Evolutionary conservation across 2,113 vertebrate species (phyloP).

Genomic region (Nicator chloris): DNA sequence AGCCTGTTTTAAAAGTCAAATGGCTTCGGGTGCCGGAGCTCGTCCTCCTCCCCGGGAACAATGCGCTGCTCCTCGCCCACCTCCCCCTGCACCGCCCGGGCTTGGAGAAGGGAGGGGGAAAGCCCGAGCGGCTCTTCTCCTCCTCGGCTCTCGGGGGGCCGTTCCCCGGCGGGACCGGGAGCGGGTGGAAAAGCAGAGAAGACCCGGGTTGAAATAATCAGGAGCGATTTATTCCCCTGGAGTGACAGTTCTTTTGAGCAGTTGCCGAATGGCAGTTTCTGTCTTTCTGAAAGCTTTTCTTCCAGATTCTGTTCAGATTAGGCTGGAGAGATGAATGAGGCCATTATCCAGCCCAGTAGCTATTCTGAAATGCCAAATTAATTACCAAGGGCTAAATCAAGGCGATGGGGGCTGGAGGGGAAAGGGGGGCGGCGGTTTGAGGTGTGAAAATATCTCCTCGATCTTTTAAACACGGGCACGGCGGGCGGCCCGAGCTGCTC

Average conservation of each 20-base stretch:
- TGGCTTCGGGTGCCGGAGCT: background rate
- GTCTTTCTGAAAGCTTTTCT: constrained; percentile 84
- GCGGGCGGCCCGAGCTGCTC: background rate
- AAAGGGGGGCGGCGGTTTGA: background rate
- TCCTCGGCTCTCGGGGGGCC: constrained; percentile 19
- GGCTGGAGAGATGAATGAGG: constrained; percentile 80
- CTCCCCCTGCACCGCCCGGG: constrained; percentile 9
- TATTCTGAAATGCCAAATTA: constrained; percentile 89
- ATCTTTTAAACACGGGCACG: background rate
- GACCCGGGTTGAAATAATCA: constrained; percentile 71
- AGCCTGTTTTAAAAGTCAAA: constrained; percentile 56
- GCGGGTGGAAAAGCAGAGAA: constrained; percentile 53
- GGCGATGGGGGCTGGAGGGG: constrained; percentile 40
- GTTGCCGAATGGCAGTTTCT: constrained; percentile 82
- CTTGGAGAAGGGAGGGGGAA: background rate
- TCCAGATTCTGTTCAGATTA: constrained; percentile 85
- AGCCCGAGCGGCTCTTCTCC: background rate
- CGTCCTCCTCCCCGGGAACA: background rate
- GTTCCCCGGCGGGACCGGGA: constrained; percentile 20
- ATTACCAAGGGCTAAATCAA: constrained; percentile 83
- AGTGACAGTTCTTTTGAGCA: constrained; percentile 86
- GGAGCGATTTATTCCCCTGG: constrained; percentile 76
- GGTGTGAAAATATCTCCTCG: constrained; percentile 70
- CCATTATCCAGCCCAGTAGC: constrained; percentile 84
- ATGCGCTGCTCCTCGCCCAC: background rate